Conservation (phyloP, 2,888 invertebrate genomes). For the Eupithecia subumbrata region DNA sequence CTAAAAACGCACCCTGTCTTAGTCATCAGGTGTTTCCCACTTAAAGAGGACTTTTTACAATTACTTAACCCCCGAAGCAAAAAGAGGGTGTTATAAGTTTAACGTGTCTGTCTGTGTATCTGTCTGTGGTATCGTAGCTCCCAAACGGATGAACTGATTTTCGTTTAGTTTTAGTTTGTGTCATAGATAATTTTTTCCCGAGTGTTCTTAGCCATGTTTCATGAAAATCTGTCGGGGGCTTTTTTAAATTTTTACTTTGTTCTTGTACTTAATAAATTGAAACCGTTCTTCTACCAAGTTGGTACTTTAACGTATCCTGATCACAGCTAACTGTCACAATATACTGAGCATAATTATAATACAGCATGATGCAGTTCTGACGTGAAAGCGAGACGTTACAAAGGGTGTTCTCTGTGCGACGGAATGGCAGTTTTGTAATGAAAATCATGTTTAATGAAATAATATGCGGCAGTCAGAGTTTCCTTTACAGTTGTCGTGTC, state of each 20-base stretch:
- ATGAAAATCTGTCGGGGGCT: too few species aligned
- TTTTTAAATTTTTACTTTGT: too few species aligned
- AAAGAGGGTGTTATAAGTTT: too few species aligned
- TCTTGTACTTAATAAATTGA: neutral
- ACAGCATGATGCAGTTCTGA: constrained; percentile 23
- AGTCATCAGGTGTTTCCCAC: neutral
- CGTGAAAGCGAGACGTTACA: constrained; percentile 41
- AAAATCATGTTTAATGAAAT: constrained; percentile 23
- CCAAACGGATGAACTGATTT: too few species aligned
- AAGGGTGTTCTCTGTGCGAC: constrained; percentile 36
- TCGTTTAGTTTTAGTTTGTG: too few species aligned
- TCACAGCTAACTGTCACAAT: constrained; percentile 1
- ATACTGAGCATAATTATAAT: constrained; percentile 5
- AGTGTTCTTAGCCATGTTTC: too few species aligned
- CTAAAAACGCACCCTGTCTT: neutral
- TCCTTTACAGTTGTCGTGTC: neutral
- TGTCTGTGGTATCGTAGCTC: too few species aligned
- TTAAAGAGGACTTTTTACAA: neutral
- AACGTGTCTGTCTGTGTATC: too few species aligned
- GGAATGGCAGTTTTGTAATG: constrained; percentile 41
- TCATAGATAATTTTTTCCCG: too few species aligned
- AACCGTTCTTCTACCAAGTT: neutral
- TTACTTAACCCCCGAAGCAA: too few species aligned
- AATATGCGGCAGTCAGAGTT: constrained; percentile 8
- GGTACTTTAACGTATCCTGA: too few species aligned